Evolutionary conservation across 1,140 invertebrate species (phyloP).

Genomic region (Drosophila novamexicana): DNA sequence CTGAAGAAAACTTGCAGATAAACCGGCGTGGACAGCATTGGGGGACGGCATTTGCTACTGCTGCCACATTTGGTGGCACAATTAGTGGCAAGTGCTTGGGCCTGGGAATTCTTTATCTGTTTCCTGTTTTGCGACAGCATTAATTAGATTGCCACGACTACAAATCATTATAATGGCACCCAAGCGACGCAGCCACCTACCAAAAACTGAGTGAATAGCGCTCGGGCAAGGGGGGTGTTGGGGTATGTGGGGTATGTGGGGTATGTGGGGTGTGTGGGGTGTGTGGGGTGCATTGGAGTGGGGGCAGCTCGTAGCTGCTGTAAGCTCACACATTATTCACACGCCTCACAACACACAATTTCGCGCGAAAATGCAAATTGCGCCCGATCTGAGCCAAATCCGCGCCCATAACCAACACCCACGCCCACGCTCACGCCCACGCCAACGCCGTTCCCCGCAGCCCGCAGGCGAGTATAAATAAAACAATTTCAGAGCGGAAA

Average conservation of each 20-base stretch:
- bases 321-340: constrained; percentile 82
- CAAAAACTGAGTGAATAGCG: neutral
- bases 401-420: constrained; percentile 7
- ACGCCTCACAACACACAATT: constrained; percentile 73
- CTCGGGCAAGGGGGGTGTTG: neutral
- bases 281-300: neutral
- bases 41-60: neutral
- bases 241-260: too few species aligned
- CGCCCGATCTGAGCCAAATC: constrained; percentile 34
- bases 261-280: neutral
- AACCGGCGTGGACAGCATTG: neutral
- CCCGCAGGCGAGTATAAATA: constrained; percentile 25
- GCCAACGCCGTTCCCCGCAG: neutral
- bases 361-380: constrained; percentile 74
- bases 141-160: constrained; percentile 75
- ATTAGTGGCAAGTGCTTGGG: constrained; percentile 52
- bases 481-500: constrained; percentile 60
- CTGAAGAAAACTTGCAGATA: neutral
- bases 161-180: constrained; percentile 78
- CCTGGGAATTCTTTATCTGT: constrained; percentile 26
- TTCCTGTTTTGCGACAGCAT: constrained; percentile 57
- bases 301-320: constrained; percentile 32
- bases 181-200: constrained; percentile 30
- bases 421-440: neutral
- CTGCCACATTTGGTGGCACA: constrained; percentile 26